phyloP scores from a whole-genome alignment of 2,888 invertebrate species.

The Isoperla grammatica region DNA sequence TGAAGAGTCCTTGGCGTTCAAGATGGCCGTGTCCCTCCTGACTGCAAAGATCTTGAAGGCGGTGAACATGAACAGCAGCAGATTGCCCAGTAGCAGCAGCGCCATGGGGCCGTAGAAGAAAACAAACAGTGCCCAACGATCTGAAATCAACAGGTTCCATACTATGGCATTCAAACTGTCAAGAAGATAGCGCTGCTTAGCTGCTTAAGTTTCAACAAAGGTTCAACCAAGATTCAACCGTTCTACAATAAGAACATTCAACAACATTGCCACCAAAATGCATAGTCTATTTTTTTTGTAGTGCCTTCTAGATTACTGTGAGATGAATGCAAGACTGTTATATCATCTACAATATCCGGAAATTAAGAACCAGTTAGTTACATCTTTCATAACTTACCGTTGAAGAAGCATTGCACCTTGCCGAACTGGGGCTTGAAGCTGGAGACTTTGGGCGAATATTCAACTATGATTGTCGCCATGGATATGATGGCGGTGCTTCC shows the following conservation, averaged over 20 bases:
- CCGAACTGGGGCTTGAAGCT: slow-evolving; percentile 33
- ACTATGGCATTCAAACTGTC: too few relatives aligned
- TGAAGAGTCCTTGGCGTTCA: slow-evolving; percentile 13
- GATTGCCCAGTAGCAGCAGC: slow-evolving; percentile 33
- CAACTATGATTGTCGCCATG: slow-evolving; percentile 29
- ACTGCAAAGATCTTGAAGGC: slow-evolving; percentile 36
- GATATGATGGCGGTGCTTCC: slow-evolving; percentile 31
- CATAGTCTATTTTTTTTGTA: too few relatives aligned
- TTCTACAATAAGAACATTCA: too few relatives aligned
- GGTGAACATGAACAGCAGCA: slow-evolving; percentile 36
- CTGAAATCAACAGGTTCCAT: too few relatives aligned
- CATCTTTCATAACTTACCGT: slow-evolving; percentile 25
- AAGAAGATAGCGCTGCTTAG: too few relatives aligned
- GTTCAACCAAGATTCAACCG: too few relatives aligned
- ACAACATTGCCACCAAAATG: too few relatives aligned
- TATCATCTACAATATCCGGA: too few relatives aligned
- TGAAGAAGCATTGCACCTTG: slow-evolving; percentile 33
- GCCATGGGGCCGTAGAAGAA: slow-evolving; percentile 37
- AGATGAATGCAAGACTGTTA: too few relatives aligned
- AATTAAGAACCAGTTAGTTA: too few relatives aligned
- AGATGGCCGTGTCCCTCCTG: slow-evolving; percentile 36
- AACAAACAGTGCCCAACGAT: slow-evolving; percentile 1
- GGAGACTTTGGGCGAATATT: slow-evolving; percentile 27
- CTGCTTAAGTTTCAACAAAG: too few relatives aligned
- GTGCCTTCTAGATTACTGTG: too few relatives aligned